These are phyloP conservation scores for Epinephelus cyanopodus DNA, from an alignment of 2,113 vertebrate species.

Conservation along the genomic window DNA sequence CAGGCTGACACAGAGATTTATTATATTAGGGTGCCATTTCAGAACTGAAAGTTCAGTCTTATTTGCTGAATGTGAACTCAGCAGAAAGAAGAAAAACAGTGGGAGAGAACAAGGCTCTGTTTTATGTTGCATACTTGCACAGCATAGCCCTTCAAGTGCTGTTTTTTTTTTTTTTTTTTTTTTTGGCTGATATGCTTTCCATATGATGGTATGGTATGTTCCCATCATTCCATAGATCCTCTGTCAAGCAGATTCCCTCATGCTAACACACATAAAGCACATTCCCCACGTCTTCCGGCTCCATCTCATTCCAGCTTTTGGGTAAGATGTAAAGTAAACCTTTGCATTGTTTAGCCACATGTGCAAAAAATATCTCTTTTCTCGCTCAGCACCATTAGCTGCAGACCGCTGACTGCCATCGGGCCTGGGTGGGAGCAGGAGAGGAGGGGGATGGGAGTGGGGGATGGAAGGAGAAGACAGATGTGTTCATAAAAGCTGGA, in stretches of 20 bases:
- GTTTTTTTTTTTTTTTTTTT: background rate
- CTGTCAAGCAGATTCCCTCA: background rate
- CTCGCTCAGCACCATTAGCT: background rate
- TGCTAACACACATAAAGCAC: slow-evolving; percentile 2
- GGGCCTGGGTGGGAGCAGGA: slow-evolving; percentile 10
- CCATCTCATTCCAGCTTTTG: slow-evolving; percentile 6
- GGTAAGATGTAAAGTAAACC: slow-evolving; percentile 32
- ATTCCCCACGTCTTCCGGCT: slow-evolving; percentile 1
- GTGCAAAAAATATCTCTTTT: slow-evolving; percentile 69
- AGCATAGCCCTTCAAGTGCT: slow-evolving; percentile 5
- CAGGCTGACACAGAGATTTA: background rate
- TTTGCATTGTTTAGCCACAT: slow-evolving; percentile 57
- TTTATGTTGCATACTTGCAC: slow-evolving; percentile 18
- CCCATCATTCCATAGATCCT: background rate
- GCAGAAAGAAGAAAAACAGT: slow-evolving; percentile 9
- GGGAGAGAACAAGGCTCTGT: background rate
- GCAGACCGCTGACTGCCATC: slow-evolving; percentile 43
- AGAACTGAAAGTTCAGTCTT: background rate
- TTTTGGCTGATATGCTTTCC: slow-evolving; percentile 50
- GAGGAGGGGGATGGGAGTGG: slow-evolving; percentile 12
- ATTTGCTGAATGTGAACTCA: background rate
- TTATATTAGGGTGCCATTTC: background rate
- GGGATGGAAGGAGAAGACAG: slow-evolving; percentile 44
- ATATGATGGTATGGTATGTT: slow-evolving; percentile 27
- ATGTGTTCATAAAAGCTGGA: slow-evolving; percentile 47